These are phyloP conservation scores for Ophion ellenae DNA, from an alignment of 2,888 invertebrate species.

Conservation along the genomic window DNA sequence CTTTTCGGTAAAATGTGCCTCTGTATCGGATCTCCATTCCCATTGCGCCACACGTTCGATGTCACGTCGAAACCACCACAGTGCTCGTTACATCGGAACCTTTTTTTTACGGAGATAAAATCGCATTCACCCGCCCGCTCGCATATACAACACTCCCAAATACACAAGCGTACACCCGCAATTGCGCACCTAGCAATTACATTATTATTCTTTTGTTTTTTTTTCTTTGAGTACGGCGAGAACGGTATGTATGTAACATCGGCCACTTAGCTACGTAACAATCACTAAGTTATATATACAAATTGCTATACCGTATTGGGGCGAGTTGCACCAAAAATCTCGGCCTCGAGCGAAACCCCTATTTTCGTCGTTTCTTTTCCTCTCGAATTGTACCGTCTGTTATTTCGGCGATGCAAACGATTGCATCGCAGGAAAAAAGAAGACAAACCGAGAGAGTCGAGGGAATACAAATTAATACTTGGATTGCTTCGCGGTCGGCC, in stretches of 20 bases:
- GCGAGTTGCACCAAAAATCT: constrained; percentile 75
- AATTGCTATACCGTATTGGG: constrained; percentile 75
- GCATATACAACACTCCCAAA: background rate
- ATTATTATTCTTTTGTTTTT: constrained; percentile 34
- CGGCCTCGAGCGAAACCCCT: constrained; percentile 45
- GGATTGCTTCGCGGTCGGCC: constrained; percentile 23
- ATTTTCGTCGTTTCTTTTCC: background rate
- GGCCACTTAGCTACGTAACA: constrained; percentile 82
- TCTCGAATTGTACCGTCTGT: background rate
- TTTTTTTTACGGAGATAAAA: background rate
- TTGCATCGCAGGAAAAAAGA: constrained; percentile 42
- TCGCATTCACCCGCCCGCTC: background rate
- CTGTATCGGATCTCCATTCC: background rate
- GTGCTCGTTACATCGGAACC: background rate
- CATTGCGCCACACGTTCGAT: background rate
- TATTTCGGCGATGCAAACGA: background rate
- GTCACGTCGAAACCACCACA: background rate
- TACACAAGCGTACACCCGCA: constrained; percentile 31
- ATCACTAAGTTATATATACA: constrained; percentile 82
- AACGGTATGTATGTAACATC: constrained; percentile 77
- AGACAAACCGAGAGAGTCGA: background rate
- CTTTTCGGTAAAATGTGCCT: background rate
- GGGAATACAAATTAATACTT: constrained; percentile 47
- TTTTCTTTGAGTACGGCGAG: constrained; percentile 74
- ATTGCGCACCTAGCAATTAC: constrained; percentile 49